Base-by-base conservation (phyloP, 2,797 vertebrate genomes). In the Hozukius guyotensis region DNA sequence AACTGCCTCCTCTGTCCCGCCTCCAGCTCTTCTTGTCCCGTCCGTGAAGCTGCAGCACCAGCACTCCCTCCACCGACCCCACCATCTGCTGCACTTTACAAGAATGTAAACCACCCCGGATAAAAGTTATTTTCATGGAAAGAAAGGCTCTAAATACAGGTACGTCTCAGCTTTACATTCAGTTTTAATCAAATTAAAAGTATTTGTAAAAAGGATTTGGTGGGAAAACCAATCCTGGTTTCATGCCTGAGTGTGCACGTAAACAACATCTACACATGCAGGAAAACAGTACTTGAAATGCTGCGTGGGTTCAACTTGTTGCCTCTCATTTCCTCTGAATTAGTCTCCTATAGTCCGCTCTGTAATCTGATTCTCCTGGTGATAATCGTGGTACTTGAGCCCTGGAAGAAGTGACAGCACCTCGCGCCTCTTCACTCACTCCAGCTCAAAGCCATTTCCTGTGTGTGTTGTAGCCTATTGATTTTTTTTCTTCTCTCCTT, bases 71-170 rank as follows among this genome's bases (percentile, higher is more conserved):
- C 79, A 10, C 53, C 25, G 62, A 79, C 72, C 66, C 24, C 24
- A 42, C 72, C 52, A 46, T 34, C n/a, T 14, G 55, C 71, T 11
- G 56, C 62, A 49, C 38, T 72, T 57, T 3, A 16, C 67, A 32
- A 73, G 25, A 78, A 82, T 59, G 73, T 86, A 38, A 72, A 85
- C 68, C 77, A 68, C 22, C 13, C 14, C 5, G 67, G 57, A 71
- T 75, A 72, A 92, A 92, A 94, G 83, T 90, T 89, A 68, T 81
- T 94, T 95, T 91, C 75, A 95, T 95, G 94, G 94, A 93, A 93
- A 94, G 71, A 83, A 85, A 81, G 65, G 80, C 70, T 83, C 36
- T 74, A 65, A 66, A 34, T 31, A 5, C 87, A 91, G 94, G 94
- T 95, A 91, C 0, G 92, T 82, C 56, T 13, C 12, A 59, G 36